Conservation (phyloP, 2,113 vertebrate genomes). For the Prunella himalayana region DNA sequence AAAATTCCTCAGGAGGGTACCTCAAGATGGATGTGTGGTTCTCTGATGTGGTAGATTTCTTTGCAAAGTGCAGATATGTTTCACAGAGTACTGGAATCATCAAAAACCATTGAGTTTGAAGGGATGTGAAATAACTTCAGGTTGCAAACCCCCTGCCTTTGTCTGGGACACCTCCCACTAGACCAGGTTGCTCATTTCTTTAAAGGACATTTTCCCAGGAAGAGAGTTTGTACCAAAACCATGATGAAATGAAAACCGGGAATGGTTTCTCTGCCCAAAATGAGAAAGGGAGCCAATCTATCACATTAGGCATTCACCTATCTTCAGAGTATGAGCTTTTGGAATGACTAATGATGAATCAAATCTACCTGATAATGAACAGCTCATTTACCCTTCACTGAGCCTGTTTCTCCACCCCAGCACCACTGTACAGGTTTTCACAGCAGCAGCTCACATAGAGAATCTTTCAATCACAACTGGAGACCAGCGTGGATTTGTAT, state of each 20-base stretch:
- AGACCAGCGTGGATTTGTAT: neutral
- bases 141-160: neutral
- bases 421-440: neutral
- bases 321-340: neutral
- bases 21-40: neutral
- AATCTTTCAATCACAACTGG: slow-evolving; percentile 1
- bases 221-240: neutral
- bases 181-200: neutral
- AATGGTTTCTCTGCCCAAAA: neutral
- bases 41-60: neutral
- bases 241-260: neutral
- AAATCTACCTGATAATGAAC: neutral
- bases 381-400: neutral
- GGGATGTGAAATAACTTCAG: neutral
- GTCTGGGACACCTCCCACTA: neutral
- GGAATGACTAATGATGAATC: slow-evolving; percentile 1
- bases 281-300: neutral
- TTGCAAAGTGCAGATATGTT: neutral
- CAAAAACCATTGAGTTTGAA: fast-evolving
- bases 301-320: neutral
- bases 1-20: neutral
- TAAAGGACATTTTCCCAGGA: neutral
- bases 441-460: neutral
- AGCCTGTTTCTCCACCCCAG: neutral
- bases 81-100: neutral